phyloP scores from a whole-genome alignment of 1,140 invertebrate genomes.

The Zaprionus vittiger region DNA sequence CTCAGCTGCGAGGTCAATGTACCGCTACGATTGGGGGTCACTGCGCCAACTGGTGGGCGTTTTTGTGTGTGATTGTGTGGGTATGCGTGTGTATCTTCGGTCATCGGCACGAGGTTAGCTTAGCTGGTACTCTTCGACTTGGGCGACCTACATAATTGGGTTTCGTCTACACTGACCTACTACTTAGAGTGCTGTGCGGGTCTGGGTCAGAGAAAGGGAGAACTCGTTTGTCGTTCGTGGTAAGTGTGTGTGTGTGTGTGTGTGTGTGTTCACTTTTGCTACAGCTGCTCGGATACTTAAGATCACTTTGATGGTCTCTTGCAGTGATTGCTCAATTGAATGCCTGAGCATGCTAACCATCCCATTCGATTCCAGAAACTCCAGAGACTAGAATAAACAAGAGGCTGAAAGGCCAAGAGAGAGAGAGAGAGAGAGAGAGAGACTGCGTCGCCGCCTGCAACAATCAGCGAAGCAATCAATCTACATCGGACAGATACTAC shows the following conservation, averaged over 20 bases:
- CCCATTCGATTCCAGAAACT: neutral
- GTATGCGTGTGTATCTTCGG: constrained; percentile 4
- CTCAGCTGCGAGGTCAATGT: constrained; percentile 32
- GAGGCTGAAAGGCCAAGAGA: constrained; percentile 9
- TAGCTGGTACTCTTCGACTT: constrained; percentile 23
- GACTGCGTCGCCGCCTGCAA: constrained; percentile 1
- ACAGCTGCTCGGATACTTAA: constrained; percentile 26
- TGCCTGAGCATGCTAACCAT: neutral
- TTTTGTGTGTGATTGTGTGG: neutral
- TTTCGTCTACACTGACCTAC: constrained; percentile 61
- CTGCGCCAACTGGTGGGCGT: constrained; percentile 45
- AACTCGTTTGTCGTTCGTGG: constrained; percentile 41
- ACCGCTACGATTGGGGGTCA: constrained; percentile 40
- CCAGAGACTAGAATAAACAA: neutral
- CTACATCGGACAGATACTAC: constrained; percentile 19
- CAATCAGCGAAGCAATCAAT: constrained; percentile 38
- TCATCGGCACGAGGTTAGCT: constrained; percentile 24
- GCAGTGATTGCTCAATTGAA: constrained; percentile 51
- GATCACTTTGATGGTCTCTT: constrained; percentile 19
- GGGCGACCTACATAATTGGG: constrained; percentile 40
- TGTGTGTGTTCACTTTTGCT: constrained; percentile 59
- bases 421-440: neutral
- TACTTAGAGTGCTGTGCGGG: constrained; percentile 51
- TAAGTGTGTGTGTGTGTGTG: neutral
- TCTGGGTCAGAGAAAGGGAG: constrained; percentile 79